Base-by-base conservation (phyloP, 1,140 invertebrate species). In the Drosophila setifemur region DNA sequence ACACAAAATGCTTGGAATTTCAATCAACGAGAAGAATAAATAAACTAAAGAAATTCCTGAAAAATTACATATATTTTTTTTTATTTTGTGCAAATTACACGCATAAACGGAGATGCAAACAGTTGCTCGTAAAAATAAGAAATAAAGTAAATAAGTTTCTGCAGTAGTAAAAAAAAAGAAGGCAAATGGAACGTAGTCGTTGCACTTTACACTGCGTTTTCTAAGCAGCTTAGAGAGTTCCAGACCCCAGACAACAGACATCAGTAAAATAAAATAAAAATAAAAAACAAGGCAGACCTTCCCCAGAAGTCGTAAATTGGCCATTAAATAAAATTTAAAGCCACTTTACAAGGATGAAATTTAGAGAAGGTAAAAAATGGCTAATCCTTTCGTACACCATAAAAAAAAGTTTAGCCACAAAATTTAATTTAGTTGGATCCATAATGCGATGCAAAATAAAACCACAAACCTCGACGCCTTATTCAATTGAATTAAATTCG, bases 401-500 rank as follows among this genome's bases (percentile, higher is more conserved):
- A 9, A 6, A 21, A 52, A 23, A 5, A 1, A 7, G 4, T 12
- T 29, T 21, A 19, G n/a, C 18, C 7, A 0, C 11, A 16, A 23
- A 19, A 6, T 5, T 21, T 29, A 42, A 19, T 14, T 37, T 26
- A 26, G 40, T 47, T 39, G 9, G 9, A n/a, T 12, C 19, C 6
- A 66, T 28, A 29, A 21, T 49, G 42, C 12, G 63, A 16, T 35
- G 35, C 23, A 25, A 35, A 53, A 48, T 31, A 16, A 33, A 43
- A 21, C 19, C 21, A 18, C 19, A 3, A 21, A 47, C 7, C 21
- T 37, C 19, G 35, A 25, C 45, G 45, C 37, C 45, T 73, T 43
- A 70, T 69, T 71, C 58, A 83, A 85, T 83, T 83, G 74, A 85
- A 58, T 85, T 83, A 66, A 83, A 74, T 71, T 78, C 50, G 53